Evolutionary conservation across 2,113 vertebrate species (phyloP).

Genomic region (Phasianus colchicus): DNA sequence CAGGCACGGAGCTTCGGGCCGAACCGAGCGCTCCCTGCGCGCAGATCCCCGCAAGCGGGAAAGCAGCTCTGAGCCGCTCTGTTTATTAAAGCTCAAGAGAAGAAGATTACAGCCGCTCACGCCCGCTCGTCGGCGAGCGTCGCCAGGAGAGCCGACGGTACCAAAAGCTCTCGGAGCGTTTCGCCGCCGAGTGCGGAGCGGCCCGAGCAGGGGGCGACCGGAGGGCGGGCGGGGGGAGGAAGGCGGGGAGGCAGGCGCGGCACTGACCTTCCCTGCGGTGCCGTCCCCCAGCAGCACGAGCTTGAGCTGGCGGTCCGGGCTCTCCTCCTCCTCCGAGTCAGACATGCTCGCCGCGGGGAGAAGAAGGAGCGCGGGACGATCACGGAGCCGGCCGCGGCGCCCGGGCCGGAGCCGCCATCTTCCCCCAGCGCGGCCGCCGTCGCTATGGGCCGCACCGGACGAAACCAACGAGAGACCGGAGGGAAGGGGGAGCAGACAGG

Average conservation of each 20-base stretch:
- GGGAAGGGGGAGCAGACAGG: not conserved
- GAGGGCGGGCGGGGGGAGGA: not conserved
- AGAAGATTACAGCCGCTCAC: not conserved
- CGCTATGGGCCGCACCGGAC: not conserved
- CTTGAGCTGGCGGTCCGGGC: conserved; percentile 94
- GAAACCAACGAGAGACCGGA: not conserved
- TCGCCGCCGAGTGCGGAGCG: not conserved
- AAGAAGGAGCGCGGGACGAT: not conserved
- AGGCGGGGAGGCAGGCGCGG: not conserved
- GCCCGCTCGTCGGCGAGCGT: accelerated
- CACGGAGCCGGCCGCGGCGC: not conserved
- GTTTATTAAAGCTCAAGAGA: not conserved
- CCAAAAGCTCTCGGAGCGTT: not conserved
- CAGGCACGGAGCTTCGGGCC: too few species aligned
- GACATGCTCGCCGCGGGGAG: conserved; percentile 77
- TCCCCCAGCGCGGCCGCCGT: conserved; percentile 44
- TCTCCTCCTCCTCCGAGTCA: conserved; percentile 96
- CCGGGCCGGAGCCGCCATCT: conserved; percentile 79
- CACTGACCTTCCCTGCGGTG: conserved; percentile 96
- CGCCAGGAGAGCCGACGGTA: not conserved
- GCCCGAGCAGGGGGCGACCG: not conserved
- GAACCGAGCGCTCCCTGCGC: too few species aligned
- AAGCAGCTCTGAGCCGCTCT: not conserved
- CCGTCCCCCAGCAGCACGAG: conserved; percentile 95
- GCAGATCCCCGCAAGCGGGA: too few species aligned